These are phyloP conservation scores for Numenius phaeopus DNA, from an alignment of 2,797 vertebrate genomes.

Conservation along the genomic window DNA sequence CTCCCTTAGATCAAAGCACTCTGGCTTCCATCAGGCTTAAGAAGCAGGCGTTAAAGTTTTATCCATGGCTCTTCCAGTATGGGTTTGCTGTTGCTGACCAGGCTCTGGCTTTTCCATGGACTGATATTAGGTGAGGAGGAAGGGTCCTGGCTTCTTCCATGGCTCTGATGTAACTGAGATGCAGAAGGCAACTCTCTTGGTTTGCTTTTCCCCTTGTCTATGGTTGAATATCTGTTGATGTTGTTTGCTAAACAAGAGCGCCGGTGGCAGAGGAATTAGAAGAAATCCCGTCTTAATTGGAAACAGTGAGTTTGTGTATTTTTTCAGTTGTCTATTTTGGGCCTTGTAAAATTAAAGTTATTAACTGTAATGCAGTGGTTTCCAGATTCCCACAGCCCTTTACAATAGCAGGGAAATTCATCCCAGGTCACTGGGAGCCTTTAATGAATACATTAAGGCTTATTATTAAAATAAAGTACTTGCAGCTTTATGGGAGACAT, in stretches of 20 bases:
- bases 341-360: conserved; percentile 78
- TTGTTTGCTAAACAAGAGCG: conserved; percentile 65
- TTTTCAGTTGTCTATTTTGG: conserved; percentile 77
- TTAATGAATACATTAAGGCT: conserved; percentile 75
- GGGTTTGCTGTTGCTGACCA: not conserved
- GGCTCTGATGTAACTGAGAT: not conserved
- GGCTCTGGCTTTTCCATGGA: not conserved
- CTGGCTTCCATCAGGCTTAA: not conserved
- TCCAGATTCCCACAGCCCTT: conserved; percentile 77
- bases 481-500: conserved; percentile 72
- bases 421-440: conserved; percentile 72
- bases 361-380: conserved; percentile 72
- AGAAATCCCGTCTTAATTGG: conserved; percentile 76
- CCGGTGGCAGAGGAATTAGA: conserved; percentile 70
- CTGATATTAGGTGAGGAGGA: not conserved
- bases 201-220: conserved; percentile 2
- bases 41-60: not conserved
- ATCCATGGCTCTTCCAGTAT: not conserved
- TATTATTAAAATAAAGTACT: conserved; percentile 76
- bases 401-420: conserved; percentile 74
- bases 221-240: conserved; percentile 5
- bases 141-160: not conserved
- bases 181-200: not conserved
- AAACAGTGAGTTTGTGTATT: conserved; percentile 76
- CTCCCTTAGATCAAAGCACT: not conserved